phyloP scores from a whole-genome alignment of 2,797 vertebrate species.

The Cynodonichthys magdalenae region DNA sequence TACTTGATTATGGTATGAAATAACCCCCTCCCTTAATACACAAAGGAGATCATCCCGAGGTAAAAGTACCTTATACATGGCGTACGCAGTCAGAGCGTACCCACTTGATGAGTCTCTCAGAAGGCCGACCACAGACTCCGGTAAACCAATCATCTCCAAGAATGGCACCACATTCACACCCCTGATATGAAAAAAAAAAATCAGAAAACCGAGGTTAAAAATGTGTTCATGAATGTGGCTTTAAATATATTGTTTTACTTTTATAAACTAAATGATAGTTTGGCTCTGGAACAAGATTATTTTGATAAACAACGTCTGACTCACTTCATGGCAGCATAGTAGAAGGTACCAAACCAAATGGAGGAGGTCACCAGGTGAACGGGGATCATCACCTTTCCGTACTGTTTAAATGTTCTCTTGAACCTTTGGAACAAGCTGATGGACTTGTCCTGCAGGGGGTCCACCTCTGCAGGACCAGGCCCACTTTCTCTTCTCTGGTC shows the following conservation, averaged over 20 bases:
- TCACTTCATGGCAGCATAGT: slow-evolving; percentile 97
- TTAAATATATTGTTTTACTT: no score
- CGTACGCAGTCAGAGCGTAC: slow-evolving; percentile 94
- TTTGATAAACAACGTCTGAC: slow-evolving; percentile 52
- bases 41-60: not conserved
- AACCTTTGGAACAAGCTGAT: slow-evolving; percentile 91
- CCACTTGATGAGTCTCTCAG: slow-evolving; percentile 93
- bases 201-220: not conserved
- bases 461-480: slow-evolving; percentile 72
- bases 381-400: slow-evolving; percentile 96
- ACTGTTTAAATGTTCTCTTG: slow-evolving; percentile 95
- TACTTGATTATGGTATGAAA: no score
- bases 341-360: slow-evolving; percentile 94
- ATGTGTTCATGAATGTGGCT: no score
- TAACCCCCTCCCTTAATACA: no score
- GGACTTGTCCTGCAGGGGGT: slow-evolving; percentile 94
- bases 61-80: slow-evolving; percentile 92
- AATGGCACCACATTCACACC: slow-evolving; percentile 95
- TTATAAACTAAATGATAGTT: not conserved
- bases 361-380: slow-evolving; percentile 93
- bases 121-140: slow-evolving; percentile 87
- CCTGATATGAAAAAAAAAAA: slow-evolving; percentile 66
- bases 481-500: slow-evolving; percentile 7
- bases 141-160: slow-evolving; percentile 89
- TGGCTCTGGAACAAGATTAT: not conserved